A percentile compares a stretch with the other conserved stretches of the same genome.
Conservation (phyloP, 2,113 vertebrate species). For the Struthidea cinerea region DNA sequence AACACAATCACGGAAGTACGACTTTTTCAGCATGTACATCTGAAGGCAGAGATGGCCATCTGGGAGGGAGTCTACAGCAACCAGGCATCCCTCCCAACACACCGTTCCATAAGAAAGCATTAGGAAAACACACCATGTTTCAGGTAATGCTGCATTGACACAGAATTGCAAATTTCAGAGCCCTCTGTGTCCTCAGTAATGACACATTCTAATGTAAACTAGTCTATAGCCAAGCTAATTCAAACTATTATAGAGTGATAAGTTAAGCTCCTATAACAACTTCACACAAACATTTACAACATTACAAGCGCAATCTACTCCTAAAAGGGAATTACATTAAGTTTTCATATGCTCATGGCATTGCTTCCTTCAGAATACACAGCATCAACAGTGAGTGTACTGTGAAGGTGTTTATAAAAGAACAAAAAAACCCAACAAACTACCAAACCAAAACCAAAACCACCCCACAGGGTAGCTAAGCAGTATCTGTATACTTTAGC, state of each 20-base stretch:
- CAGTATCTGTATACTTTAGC: not conserved
- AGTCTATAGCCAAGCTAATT: not conserved
- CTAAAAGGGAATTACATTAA: not conserved
- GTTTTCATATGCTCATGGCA: not conserved
- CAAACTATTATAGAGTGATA: not conserved
- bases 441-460: not conserved
- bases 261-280: not conserved
- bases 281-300: not conserved
- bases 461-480: not conserved
- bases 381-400: not conserved
- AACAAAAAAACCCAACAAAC: not conserved
- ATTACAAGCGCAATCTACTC: not conserved
- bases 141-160: not conserved
- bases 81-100: not conserved
- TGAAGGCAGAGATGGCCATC: not conserved
- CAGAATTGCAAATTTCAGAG: not conserved
- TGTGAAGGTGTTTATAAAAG: not conserved
- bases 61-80: not conserved
- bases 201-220: not conserved
- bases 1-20: not conserved
- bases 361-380: not conserved
- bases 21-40: not conserved
- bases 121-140: not conserved
- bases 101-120: not conserved
- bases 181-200: not conserved